Evolutionary conservation across 2,113 vertebrate genomes (phyloP), one percentile per base, ranked within the genome.

Genomic region (Caloenas nicobarica): DNA sequence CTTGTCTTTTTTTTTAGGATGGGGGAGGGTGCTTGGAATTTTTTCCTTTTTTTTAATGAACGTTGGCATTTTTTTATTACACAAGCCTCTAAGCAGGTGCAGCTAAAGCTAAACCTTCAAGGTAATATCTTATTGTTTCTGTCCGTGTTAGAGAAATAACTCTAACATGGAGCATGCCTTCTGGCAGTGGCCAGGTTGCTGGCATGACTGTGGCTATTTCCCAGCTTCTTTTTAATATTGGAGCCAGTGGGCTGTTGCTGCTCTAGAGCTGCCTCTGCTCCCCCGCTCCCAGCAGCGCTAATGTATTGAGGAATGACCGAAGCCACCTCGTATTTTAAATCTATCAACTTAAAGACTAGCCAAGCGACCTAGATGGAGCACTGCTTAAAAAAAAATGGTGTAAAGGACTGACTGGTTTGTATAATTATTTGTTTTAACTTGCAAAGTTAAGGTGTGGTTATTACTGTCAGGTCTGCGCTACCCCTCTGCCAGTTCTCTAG

Each of bases 231-330:
- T 64, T 34, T 13, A 31, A 29, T n/a, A 3, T 28, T 14, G 26
- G 50, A 53, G 50, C 81, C 48, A 13, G 34, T 25, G 50, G 54
- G 38, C 12, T 40, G n/a, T 12, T 2, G 3, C 48, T 36, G 69
- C 34, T 13, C 57, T 11, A 13, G 44, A 71, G 71, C 58, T 9
- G 2, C 58, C 22, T 53, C 38, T 0, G 1, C 57, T 81, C 33
- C 86, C 33, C 5, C 29, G 54, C 62, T 70, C n/a, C 38, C 65
- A n/a, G 77, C 53, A 78, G 58, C 2, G 1, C 70, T 76, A 15
- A 1, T 6, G 18, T 44, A 21, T 36, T 5, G 0, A 69, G 69
- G 36, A 53, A 28, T 34, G 51, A 53, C 76, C 4, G 0, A 46
- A 86, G 29, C 44, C 44, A 17, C 77, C 9, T 38, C 16, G 11